A percentile compares a stretch with the other conserved stretches of the same genome.
Conservation (phyloP, 1,140 invertebrate species). For the Pogonognathellus flavescens region DNA sequence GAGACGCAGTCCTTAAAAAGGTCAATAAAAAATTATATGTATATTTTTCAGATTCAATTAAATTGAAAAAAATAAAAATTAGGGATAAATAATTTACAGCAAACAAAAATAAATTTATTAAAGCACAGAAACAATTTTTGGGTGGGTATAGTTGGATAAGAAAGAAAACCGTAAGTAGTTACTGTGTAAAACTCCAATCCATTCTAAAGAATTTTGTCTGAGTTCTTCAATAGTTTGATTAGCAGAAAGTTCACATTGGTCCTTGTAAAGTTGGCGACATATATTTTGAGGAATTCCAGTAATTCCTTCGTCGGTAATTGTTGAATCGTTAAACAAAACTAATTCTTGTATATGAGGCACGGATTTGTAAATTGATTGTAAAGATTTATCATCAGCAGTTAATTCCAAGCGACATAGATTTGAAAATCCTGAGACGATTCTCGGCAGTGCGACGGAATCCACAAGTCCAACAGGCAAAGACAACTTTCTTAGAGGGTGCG, state of each 20-base stretch:
- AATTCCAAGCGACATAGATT: slow-evolving; percentile 12
- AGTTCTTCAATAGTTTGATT: background rate
- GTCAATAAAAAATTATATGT: background rate
- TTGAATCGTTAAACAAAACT: slow-evolving; percentile 6
- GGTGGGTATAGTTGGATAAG: no score
- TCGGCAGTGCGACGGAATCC: background rate
- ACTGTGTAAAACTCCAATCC: slow-evolving; percentile 26
- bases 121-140: no score
- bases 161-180: no score
- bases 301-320: slow-evolving; percentile 21
- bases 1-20: background rate
- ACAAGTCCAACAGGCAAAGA: background rate
- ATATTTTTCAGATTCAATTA: background rate
- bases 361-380: slow-evolving; percentile 10
- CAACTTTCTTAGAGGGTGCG: slow-evolving; percentile 14
- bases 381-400: slow-evolving; percentile 23
- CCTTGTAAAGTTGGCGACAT: slow-evolving; percentile 5
- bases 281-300: slow-evolving; percentile 7
- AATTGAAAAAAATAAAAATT: background rate
- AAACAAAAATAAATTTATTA: no score
- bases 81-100: no score
- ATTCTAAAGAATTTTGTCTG: background rate
- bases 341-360: background rate
- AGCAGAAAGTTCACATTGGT: background rate
- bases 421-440: background rate